Conservation (phyloP, 2,797 vertebrate genomes). For the Nothura maculosa region DNA sequence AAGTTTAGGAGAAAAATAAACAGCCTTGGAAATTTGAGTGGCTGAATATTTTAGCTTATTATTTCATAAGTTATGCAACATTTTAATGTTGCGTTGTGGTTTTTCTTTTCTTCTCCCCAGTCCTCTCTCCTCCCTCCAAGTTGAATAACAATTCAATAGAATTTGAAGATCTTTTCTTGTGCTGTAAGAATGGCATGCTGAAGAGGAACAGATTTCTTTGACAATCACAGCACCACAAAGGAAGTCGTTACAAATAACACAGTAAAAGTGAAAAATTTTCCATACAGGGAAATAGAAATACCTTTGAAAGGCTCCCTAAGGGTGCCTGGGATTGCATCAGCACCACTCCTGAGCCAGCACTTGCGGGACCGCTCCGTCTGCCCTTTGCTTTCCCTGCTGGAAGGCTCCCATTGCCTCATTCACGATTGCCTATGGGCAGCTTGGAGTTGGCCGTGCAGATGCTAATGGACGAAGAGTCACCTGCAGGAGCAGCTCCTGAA, state of each 20-base stretch:
- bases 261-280: not conserved
- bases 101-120: not conserved
- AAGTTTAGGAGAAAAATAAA: constrained; percentile 36
- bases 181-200: constrained; percentile 24
- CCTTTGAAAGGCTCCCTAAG: not conserved
- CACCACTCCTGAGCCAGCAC: not conserved
- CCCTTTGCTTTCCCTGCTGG: not conserved
- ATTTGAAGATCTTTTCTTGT: constrained; percentile 44
- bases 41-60: constrained; percentile 18
- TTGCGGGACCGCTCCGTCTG: not conserved
- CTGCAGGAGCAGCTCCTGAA: not conserved
- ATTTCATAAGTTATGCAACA: constrained; percentile 31
- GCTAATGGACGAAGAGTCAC: not conserved
- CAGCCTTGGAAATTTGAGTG: constrained; percentile 41
- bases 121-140: not conserved
- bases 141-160: constrained; percentile 18
- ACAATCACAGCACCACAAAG: constrained; percentile 31
- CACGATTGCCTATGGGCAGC: not conserved
- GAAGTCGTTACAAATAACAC: not conserved
- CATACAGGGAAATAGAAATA: not conserved
- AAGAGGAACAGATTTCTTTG: constrained; percentile 61
- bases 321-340: not conserved
- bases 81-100: not conserved
- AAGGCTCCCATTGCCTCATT: not conserved
- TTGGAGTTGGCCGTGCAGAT: not conserved